Conservation (phyloP, 1,140 invertebrate genomes). For the Ectropis grisescens region DNA sequence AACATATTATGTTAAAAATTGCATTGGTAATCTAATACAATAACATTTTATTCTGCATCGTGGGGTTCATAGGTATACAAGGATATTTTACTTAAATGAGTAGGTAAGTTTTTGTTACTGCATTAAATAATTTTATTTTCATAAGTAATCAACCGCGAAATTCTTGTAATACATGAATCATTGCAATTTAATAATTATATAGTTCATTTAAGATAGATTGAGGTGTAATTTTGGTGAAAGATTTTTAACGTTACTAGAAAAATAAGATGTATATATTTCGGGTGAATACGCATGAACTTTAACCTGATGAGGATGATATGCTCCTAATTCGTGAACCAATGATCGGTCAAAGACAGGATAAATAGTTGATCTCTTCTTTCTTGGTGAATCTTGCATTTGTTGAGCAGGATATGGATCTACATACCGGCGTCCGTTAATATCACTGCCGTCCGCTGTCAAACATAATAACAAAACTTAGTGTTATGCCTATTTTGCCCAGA, state of each 20-base stretch:
- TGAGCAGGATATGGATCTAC: conserved; percentile 55
- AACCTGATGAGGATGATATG: conserved; percentile 24
- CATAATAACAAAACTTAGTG: too few relatives aligned
- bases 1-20: too few relatives aligned
- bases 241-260: conserved; percentile 29
- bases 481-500: too few relatives aligned
- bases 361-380: conserved; percentile 46
- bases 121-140: too few relatives aligned
- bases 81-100: too few relatives aligned
- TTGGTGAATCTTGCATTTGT: conserved; percentile 50
- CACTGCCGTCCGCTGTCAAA: conserved; percentile 62
- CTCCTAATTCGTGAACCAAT: conserved; percentile 10
- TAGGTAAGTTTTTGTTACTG: too few relatives aligned
- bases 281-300: conserved; percentile 51
- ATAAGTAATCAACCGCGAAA: too few relatives aligned
- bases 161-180: too few relatives aligned
- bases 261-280: conserved; percentile 57
- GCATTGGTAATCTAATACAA: too few relatives aligned
- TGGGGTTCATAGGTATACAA: too few relatives aligned
- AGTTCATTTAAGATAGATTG: conserved; percentile 21
- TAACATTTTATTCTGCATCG: too few relatives aligned
- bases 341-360: conserved; percentile 32
- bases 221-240: conserved; percentile 22
- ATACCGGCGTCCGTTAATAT: conserved; percentile 51
- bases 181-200: too few relatives aligned